Base-by-base conservation (phyloP, 2,888 invertebrate genomes). In the Pilophorus perplexus region DNA sequence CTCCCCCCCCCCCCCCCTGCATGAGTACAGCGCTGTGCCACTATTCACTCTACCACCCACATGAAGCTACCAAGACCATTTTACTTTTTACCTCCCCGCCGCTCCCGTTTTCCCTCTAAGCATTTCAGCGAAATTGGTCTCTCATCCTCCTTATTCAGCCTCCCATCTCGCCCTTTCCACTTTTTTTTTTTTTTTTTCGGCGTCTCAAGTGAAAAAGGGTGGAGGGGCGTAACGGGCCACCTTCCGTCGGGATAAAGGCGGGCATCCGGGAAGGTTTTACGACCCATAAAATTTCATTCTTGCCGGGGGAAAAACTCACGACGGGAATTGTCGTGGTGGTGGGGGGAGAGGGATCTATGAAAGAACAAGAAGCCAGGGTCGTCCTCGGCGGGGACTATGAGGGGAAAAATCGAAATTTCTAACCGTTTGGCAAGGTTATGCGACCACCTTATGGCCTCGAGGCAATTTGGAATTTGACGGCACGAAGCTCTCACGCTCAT, bases 91-190 rank as follows among this genome's bases (percentile, higher is more conserved):
- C 23, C 48, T 48, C 20, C n/a, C 48, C 48, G 5, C 18, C 23
- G 2, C 12, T 8, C 2, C 12, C 25, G 23, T 14, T 25, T 50
- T 10, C 16, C 28, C 33, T 6, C 18, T 27, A 28, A 52, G 52
- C 23, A 23, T 52, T 52, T 52, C 52, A 52, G 52, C 52, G 27
- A 52, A 52, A 52, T 52, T 52, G 52, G 52, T 28, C 52, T 52
- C 50, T 50, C 33, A 6, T 33, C 33, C 33, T 8, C 33, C 33
- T 8, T 33, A n/a, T n/a, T 50, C 33, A 6, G 6, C 33, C 33
- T 8, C 33, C 33, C 6, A 8, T 12, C 33, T 12, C 33, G 33
- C 33, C 33, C 12, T 33, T 8, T 33, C 12, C 33, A 12, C 33
- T 33, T 33, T 12, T 6, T 12, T n/a, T 6, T 33, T 33, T 33